phyloP scores from a whole-genome alignment of 2,797 vertebrate genomes.

The Brachymystax lenok region DNA sequence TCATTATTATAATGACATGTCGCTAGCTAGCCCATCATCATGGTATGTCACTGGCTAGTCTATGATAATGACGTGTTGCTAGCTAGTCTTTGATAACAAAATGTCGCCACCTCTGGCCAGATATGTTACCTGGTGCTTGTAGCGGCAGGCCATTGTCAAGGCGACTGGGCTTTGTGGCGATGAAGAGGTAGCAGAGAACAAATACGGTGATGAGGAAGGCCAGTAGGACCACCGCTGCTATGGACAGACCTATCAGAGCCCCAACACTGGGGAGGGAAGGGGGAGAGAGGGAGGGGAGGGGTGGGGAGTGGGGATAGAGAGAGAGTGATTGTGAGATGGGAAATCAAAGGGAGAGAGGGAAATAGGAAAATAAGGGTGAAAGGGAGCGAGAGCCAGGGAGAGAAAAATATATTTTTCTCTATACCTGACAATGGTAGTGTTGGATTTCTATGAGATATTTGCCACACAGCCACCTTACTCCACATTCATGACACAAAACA shows the following conservation, averaged over 20 bases:
- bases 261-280: constrained; percentile 76
- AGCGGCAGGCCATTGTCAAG: constrained; percentile 86
- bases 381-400: background rate
- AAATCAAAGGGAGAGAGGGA: background rate
- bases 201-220: constrained; percentile 90
- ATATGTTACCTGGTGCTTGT: constrained; percentile 74
- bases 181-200: constrained; percentile 93
- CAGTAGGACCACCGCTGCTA: constrained; percentile 89
- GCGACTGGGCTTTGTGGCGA: constrained; percentile 87
- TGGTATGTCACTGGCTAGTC: too few species aligned
- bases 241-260: constrained; percentile 87
- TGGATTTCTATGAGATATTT: constrained; percentile 3
- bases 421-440: background rate
- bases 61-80: background rate
- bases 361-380: background rate
- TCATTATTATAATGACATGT: background rate
- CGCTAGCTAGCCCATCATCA: background rate
- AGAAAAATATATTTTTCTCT: background rate
- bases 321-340: background rate
- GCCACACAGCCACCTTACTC: background rate
- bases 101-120: background rate
- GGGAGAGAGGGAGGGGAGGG: background rate
- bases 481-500: background rate
- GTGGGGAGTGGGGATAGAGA: background rate
- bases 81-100: background rate